Percentiles rank a stretch among this genome's conserved stretches.
phyloP scores from a whole-genome alignment of 2,888 invertebrate species.

The Lottia gigantea region DNA sequence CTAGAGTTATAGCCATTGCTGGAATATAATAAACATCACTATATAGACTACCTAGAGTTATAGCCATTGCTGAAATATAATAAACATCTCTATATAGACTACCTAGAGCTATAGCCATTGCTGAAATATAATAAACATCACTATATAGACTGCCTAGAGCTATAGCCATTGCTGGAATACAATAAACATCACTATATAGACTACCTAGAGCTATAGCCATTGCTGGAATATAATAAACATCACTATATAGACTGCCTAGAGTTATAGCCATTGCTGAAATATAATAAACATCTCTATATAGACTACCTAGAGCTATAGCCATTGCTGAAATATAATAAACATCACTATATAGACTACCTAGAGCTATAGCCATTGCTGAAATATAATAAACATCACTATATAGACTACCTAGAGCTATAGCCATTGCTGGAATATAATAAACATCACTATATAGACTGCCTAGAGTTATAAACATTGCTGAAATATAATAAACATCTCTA shows the following conservation, averaged over 20 bases:
- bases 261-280: too few species aligned
- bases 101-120: conserved; percentile 63
- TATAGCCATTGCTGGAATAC: too few species aligned
- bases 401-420: conserved; percentile 63
- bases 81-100: conserved; percentile 64
- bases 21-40: too few species aligned
- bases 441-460: conserved; percentile 64
- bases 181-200: conserved; percentile 63
- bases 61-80: too few species aligned
- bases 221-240: too few species aligned
- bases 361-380: conserved; percentile 63
- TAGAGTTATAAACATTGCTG: conserved; percentile 62
- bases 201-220: conserved; percentile 64
- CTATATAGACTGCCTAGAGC: conserved; percentile 65
- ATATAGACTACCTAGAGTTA: conserved; percentile 64
- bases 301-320: conserved; percentile 63
- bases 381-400: conserved; percentile 65
- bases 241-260: conserved; percentile 64
- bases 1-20: conserved; percentile 63
- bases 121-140: too few species aligned
- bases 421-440: too few species aligned
- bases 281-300: conserved; percentile 64
- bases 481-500: too few species aligned
- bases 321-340: too few species aligned
- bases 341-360: conserved; percentile 64